Percentiles rank a stretch among this genome's conserved stretches.
Evolutionary conservation across 2,888 invertebrate genomes (phyloP).

Genomic region (Willowsia nigromaculata): DNA sequence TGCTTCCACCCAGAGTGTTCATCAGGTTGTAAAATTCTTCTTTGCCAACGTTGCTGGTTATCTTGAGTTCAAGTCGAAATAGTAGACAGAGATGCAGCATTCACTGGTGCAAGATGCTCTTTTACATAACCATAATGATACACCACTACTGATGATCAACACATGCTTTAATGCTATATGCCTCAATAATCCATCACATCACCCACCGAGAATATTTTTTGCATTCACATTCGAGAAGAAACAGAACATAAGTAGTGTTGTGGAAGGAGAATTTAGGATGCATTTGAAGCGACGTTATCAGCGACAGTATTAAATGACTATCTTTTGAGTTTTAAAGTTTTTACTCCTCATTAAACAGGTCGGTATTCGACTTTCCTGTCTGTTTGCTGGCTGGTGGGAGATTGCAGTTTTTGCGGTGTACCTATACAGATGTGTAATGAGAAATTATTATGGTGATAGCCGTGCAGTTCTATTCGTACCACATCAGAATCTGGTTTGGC

Average conservation of each 20-base stretch:
- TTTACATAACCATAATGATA: not conserved
- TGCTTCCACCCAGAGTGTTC: too few relatives aligned
- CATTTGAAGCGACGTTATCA: slow-evolving; percentile 25
- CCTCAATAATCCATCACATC: slow-evolving; percentile 22
- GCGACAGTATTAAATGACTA: slow-evolving; percentile 50
- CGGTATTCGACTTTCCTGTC: slow-evolving; percentile 1
- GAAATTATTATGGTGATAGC: not conserved
- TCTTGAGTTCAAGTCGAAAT: not conserved
- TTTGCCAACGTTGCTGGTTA: slow-evolving; percentile 9
- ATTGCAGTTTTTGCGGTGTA: not conserved
- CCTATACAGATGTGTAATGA: not conserved
- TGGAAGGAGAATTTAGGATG: not conserved
- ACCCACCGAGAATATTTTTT: not conserved
- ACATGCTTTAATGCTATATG: not conserved
- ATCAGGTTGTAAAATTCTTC: too few relatives aligned
- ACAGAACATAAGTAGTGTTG: not conserved
- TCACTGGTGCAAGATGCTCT: not conserved
- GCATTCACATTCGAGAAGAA: slow-evolving; percentile 20
- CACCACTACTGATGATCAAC: not conserved
- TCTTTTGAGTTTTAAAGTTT: slow-evolving; percentile 51
- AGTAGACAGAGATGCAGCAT: slow-evolving; percentile 7
- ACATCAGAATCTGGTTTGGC: slow-evolving; percentile 56
- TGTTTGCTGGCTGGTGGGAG: not conserved
- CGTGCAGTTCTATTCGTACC: not conserved
- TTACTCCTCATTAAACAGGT: slow-evolving; percentile 63